Evolutionary conservation across 2,888 invertebrate genomes (phyloP).

Genomic region (Stratiomys singularior): DNA sequence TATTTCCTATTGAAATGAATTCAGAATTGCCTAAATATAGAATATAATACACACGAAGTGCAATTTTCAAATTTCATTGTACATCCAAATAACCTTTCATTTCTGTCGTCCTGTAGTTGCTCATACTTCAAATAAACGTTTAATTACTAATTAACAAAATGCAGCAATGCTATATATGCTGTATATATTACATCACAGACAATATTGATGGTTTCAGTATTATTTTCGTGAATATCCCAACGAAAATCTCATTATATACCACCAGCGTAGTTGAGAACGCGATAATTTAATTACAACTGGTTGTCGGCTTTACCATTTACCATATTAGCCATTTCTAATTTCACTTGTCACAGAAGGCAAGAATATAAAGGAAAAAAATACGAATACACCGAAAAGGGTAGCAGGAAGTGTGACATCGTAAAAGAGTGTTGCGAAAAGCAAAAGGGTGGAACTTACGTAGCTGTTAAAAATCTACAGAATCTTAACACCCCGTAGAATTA

Average conservation of each 20-base stretch:
- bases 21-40: no score
- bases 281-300: constrained; percentile 35
- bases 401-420: neutral
- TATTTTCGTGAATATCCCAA: neutral
- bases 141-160: neutral
- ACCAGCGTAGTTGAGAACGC: neutral
- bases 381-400: no score
- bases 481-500: constrained; percentile 15
- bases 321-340: constrained; percentile 28
- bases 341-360: neutral
- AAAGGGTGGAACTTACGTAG: neutral
- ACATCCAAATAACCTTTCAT: neutral
- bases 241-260: neutral
- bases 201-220: neutral
- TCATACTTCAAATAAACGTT: neutral
- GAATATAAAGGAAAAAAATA: no score
- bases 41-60: neutral
- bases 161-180: neutral
- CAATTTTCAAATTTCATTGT: neutral
- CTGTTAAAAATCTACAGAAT: constrained; percentile 6
- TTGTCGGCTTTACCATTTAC: constrained; percentile 17
- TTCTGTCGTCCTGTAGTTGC: neutral
- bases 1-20: no score
- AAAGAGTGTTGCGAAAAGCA: neutral
- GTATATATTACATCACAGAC: neutral